Conservation (phyloP, 2,888 invertebrate species). For the Trissolcus japonicus region DNA sequence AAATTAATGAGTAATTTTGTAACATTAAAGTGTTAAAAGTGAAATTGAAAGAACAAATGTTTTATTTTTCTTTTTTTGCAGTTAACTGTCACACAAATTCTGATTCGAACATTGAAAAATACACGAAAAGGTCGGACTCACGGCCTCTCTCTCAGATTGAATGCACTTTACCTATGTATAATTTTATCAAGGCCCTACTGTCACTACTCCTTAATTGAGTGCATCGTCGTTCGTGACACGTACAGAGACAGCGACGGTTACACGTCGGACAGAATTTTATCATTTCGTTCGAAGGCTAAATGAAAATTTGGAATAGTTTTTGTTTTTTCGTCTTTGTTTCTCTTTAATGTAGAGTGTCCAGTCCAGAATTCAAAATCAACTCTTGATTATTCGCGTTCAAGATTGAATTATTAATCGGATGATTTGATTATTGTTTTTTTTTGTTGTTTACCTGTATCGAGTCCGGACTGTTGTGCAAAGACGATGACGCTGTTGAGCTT, state of each 20-base stretch:
- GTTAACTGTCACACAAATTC: too few relatives aligned
- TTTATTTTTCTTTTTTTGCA: too few relatives aligned
- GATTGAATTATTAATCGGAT: background rate
- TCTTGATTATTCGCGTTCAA: too few relatives aligned
- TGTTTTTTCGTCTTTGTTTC: background rate
- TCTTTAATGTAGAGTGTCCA: background rate
- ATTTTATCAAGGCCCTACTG: constrained; percentile 65
- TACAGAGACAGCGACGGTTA: constrained; percentile 34
- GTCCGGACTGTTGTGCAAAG: constrained; percentile 80
- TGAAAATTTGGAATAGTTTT: too few relatives aligned
- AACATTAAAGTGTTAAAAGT: too few relatives aligned
- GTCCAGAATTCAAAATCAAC: too few relatives aligned
- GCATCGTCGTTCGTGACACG: constrained; percentile 53
- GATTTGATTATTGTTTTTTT: too few relatives aligned
- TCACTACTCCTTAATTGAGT: constrained; percentile 67
- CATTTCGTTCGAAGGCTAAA: constrained; percentile 4
- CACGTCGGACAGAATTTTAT: constrained; percentile 37
- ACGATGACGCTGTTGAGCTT: constrained; percentile 77
- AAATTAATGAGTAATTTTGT: too few relatives aligned
- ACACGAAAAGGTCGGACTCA: constrained; percentile 63
- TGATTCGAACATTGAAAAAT: too few relatives aligned
- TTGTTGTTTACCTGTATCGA: constrained; percentile 78
- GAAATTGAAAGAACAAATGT: too few relatives aligned
- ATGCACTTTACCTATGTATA: constrained; percentile 60
- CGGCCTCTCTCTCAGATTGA: constrained; percentile 63